These are phyloP conservation scores for Watsonalla binaria DNA, from an alignment of 2,888 invertebrate species.

Conservation along the genomic window DNA sequence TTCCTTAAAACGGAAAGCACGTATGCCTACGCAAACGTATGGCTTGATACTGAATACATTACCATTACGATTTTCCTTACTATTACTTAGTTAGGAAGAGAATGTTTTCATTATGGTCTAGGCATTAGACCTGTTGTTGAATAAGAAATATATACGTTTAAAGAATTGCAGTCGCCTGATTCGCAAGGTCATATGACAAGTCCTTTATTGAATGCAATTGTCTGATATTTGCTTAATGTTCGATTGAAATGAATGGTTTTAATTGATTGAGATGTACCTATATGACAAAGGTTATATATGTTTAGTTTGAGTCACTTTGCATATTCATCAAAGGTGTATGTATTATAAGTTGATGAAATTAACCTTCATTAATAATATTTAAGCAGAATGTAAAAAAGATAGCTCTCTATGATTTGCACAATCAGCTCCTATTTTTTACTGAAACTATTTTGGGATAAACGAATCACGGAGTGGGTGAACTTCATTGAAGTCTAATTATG, in stretches of 20 bases:
- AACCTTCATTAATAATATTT: too few relatives aligned
- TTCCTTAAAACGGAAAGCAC: too few relatives aligned
- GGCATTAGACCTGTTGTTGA: constrained; percentile 12
- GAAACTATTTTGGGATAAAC: too few relatives aligned
- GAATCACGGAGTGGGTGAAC: too few relatives aligned
- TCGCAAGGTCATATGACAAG: background rate
- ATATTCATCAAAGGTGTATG: too few relatives aligned
- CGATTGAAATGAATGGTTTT: background rate
- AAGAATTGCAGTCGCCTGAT: background rate
- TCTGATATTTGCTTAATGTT: constrained; percentile 1
- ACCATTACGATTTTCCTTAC: background rate
- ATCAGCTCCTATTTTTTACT: too few relatives aligned
- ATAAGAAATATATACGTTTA: constrained; percentile 7
- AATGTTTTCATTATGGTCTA: constrained; percentile 13
- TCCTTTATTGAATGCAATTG: constrained; percentile 8
- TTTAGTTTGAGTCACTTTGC: too few relatives aligned
- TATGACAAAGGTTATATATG: background rate
- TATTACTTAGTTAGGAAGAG: constrained; percentile 1
- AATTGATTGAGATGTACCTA: background rate
- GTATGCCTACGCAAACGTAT: too few relatives aligned
- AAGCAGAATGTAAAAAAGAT: too few relatives aligned
- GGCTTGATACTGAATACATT: background rate
- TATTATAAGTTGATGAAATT: too few relatives aligned
- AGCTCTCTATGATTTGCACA: too few relatives aligned
- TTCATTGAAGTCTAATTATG: too few relatives aligned